A percentile compares a stretch with the other conserved stretches of the same genome.
Conservation (phyloP, 2,797 vertebrate genomes). For the Eospalax fontanierii region DNA sequence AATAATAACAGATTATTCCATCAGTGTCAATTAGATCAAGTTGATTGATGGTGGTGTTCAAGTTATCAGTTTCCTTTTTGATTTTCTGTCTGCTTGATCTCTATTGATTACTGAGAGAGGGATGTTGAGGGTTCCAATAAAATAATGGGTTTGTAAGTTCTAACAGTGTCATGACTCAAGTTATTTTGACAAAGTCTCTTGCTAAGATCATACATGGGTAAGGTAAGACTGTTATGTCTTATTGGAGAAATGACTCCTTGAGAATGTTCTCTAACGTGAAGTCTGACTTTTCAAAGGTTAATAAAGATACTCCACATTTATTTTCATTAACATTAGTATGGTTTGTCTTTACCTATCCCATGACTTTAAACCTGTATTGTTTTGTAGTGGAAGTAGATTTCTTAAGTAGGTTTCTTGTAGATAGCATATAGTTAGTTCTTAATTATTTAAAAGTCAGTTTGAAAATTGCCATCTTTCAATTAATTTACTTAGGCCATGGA, state of each 20-base stretch:
- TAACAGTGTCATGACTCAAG: neutral
- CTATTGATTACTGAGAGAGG: conserved; percentile 34
- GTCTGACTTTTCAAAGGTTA: neutral
- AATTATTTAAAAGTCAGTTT: neutral
- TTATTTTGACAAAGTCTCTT: neutral
- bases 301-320: neutral
- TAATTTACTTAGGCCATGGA: neutral
- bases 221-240: neutral
- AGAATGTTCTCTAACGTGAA: neutral
- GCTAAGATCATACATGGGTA: neutral
- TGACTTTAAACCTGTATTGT: neutral
- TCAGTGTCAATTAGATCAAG: conserved; percentile 54
- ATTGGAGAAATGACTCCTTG: neutral
- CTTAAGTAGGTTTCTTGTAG: neutral
- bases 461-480: neutral
- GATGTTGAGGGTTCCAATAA: neutral
- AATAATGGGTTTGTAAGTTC: conserved; percentile 34
- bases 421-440: neutral
- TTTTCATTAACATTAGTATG: neutral
- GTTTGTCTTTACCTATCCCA: neutral
- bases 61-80: neutral
- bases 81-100: conserved; percentile 61
- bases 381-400: neutral
- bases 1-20: neutral
- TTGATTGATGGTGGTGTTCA: conserved; percentile 21